Conservation (phyloP, 2,888 invertebrate genomes). For the Hypomecis punctinalis region DNA sequence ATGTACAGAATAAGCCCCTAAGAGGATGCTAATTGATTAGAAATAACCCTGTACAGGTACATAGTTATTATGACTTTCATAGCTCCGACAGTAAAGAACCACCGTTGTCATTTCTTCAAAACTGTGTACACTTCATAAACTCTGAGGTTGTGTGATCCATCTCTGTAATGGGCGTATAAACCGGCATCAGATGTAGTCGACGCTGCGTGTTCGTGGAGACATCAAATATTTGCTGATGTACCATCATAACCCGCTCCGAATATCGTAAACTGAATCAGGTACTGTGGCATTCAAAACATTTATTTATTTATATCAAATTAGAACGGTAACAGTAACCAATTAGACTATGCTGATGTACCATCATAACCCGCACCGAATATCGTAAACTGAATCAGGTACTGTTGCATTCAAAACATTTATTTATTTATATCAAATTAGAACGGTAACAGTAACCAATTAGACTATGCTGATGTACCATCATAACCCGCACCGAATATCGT, state of each 20-base stretch:
- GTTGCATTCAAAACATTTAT: conserved; percentile 12
- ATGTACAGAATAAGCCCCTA: no score
- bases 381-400: conserved; percentile 31
- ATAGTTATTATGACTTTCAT: no score
- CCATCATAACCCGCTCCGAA: conserved; percentile 31
- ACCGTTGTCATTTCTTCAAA: no score
- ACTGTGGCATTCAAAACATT: conserved; percentile 18
- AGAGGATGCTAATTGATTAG: no score
- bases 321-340: no score
- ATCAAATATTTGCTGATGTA: conserved; percentile 40
- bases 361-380: conserved; percentile 34
- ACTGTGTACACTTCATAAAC: conserved; percentile 1
- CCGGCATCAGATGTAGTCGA: conserved; percentile 9
- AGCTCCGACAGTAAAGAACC: no score
- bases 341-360: conserved; percentile 34
- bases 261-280: conserved; percentile 33
- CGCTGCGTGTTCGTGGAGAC: conserved; percentile 20
- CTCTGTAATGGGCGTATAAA: conserved; percentile 2
- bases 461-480: conserved; percentile 33
- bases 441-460: no score
- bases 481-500: conserved; percentile 35
- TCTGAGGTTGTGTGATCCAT: not conserved
- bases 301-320: no score
- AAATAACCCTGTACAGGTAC: no score
- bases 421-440: no score